These are phyloP conservation scores for Andrena marginata DNA, from an alignment of 2,888 invertebrate species.

Conservation along the genomic window DNA sequence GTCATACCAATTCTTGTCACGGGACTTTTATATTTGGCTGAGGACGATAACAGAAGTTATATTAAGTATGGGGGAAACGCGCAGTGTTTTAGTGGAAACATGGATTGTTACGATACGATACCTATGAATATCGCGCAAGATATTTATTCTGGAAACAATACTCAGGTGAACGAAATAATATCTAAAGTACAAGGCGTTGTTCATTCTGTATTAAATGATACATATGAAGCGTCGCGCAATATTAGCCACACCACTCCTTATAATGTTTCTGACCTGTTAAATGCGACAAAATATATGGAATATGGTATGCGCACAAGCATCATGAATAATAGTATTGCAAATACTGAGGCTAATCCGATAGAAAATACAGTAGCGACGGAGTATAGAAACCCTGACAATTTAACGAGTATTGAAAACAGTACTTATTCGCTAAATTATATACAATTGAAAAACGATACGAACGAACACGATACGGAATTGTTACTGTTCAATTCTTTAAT, in stretches of 20 bases:
- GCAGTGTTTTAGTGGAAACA: constrained; percentile 71
- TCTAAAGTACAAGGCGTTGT: constrained; percentile 75
- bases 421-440: background rate
- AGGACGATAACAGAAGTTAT: constrained; percentile 54
- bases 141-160: constrained; percentile 57
- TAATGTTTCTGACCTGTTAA: constrained; percentile 20
- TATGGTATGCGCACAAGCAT: constrained; percentile 14
- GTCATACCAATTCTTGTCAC: constrained; percentile 76
- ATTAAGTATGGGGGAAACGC: constrained; percentile 51
- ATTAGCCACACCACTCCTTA: background rate
- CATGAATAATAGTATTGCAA: constrained; percentile 5
- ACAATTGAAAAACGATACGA: constrained; percentile 2
- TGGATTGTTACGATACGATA: constrained; percentile 64
- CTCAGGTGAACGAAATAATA: constrained; percentile 70
- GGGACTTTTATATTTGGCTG: constrained; percentile 69
- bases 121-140: background rate
- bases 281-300: constrained; percentile 31
- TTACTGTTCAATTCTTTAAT: constrained; percentile 10
- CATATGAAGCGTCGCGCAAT: background rate
- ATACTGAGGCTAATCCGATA: background rate
- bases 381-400: constrained; percentile 2
- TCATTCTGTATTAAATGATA: constrained; percentile 55
- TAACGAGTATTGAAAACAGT: background rate
- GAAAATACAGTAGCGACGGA: background rate
- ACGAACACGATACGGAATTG: constrained; percentile 7